Evolutionary conservation across 2,888 invertebrate genomes (phyloP), one percentile per base, ranked within the genome.

Genomic region (Xestia rhomboidea): DNA sequence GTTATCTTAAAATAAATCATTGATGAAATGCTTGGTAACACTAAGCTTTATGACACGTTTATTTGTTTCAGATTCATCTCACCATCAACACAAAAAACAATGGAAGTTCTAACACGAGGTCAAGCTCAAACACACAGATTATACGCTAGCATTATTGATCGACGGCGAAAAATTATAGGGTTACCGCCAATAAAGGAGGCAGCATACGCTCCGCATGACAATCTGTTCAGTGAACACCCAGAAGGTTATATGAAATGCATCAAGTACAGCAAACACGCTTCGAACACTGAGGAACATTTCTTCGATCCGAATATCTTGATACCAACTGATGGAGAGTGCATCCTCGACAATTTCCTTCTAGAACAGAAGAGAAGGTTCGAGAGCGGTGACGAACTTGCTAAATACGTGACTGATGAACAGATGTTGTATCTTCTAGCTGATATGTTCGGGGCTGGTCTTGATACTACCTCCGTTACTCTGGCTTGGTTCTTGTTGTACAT

Each of bases 401-500:
- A 93, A 72, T 97, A 97, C 86, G 98, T 98, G 90, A 97, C 96
- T 27, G 97, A 97, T 85, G 97, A 97, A 73, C 99, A 99, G 91
- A 95, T 98, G 90, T 94, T 97, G 86, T 98, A 98, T 92, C 95
- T 99, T 46, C 92, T 99, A 79, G 98, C 98, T 6, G 99, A 99
- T 93, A 96, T 99, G 90, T 98, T 98, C 90, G 98, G 99, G 0
- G 99, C 99, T 24, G 98, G 98, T 8, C 97, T 98, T 71, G 99
- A 99, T 89, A 99, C 99, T 0, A 98, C 98, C 0, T 94, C 98
- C 76, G 97, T 98, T 0, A 98, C 98, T 0, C 91, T 99, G 49
- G 97, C 98, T 49, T 99, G 99, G 99, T 98, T 98, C 89, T 93
- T 99, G 27, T 95, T 99, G 30, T 98, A 97, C 86, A 97, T 99